Evolutionary conservation across 2,888 invertebrate species (phyloP).

Genomic region (Ischnus inquisitorius): DNA sequence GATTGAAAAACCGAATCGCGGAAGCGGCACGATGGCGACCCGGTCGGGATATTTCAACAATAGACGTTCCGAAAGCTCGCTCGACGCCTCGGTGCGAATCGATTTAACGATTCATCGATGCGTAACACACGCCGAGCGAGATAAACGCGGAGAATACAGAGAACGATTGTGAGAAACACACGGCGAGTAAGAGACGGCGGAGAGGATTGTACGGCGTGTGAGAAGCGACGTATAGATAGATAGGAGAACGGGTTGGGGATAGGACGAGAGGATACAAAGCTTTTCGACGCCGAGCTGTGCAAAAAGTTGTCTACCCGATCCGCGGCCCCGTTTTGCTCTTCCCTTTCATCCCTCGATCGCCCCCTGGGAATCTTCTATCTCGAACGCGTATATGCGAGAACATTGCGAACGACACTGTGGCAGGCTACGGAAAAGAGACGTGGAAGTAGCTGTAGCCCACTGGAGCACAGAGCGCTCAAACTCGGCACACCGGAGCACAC

Average conservation of each 20-base stretch:
- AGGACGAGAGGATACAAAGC: constrained; percentile 50
- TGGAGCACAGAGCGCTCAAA: not conserved
- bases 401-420: constrained; percentile 38
- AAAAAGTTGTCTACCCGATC: constrained; percentile 65
- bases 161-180: constrained; percentile 61
- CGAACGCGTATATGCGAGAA: constrained; percentile 1
- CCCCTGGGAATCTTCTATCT: constrained; percentile 35
- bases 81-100: constrained; percentile 60
- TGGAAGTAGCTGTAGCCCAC: constrained; percentile 21
- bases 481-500: constrained; percentile 11
- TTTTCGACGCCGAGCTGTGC: constrained; percentile 60
- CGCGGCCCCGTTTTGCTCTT: constrained; percentile 40
- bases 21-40: constrained; percentile 47
- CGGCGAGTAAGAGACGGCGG: not conserved
- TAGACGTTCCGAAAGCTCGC: constrained; percentile 52
- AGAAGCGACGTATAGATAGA: constrained; percentile 9
- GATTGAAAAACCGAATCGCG: constrained; percentile 28
- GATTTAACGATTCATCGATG: constrained; percentile 64
- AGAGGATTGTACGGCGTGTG: not conserved
- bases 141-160: not conserved
- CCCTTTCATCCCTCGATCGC: constrained; percentile 59
- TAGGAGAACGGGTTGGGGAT: constrained; percentile 12
- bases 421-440: constrained; percentile 29
- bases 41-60: constrained; percentile 37
- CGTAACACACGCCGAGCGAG: constrained; percentile 57